Evolutionary conservation across 2,113 vertebrate species (phyloP).

Genomic region (Antennarius striatus): DNA sequence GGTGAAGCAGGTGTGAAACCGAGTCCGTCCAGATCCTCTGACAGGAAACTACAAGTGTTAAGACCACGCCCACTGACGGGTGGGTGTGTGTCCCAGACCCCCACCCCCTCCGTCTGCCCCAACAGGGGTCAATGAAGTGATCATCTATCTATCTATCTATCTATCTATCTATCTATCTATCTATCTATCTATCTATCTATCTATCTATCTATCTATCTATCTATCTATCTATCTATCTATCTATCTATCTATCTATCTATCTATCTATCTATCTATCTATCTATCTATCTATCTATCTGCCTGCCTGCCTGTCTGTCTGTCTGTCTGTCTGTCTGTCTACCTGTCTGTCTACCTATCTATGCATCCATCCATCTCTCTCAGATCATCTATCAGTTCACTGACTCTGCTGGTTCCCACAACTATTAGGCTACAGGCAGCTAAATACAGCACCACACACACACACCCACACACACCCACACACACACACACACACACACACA

Average conservation of each 20-base stretch:
- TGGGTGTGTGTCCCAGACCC: no score
- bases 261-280: neutral
- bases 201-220: neutral
- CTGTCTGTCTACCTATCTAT: no score
- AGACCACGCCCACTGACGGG: no score
- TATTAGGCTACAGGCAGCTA: conserved; percentile 65
- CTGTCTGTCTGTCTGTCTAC: no score
- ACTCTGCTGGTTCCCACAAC: conserved; percentile 69
- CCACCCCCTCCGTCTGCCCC: no score
- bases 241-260: neutral
- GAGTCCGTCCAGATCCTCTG: neutral
- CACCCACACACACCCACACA: conserved; percentile 1
- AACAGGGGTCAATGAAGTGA: no score
- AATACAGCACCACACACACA: conserved; percentile 39
- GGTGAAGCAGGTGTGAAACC: neutral
- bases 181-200: no score
- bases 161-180: neutral
- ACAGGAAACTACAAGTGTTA: no score
- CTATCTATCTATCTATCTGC: no score
- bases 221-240: neutral
- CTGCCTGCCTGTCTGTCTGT: no score
- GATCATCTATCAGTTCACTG: conserved; percentile 50
- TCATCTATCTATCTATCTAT: no score
- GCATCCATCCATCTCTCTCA: conserved; percentile 6
- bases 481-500: conserved; percentile 10